Conservation (phyloP, 2,888 invertebrate genomes). For the Saturnia japonica region DNA sequence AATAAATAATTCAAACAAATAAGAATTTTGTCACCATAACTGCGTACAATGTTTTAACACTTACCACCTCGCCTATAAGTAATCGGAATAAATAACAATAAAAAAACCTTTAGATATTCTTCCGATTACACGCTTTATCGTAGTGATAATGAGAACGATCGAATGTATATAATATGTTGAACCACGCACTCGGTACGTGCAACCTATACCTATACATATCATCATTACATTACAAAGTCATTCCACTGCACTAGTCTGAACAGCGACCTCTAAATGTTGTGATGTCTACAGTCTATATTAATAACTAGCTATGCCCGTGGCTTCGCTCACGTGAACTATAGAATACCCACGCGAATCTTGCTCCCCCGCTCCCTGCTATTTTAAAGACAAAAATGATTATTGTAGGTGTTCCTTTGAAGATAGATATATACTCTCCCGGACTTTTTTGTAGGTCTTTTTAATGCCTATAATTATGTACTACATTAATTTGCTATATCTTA, state of each 20-base stretch:
- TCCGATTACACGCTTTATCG: constrained; percentile 34
- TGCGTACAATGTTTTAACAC: constrained; percentile 9
- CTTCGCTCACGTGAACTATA: too few species aligned
- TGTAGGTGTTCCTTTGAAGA: too few species aligned
- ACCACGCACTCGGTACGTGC: constrained; percentile 15
- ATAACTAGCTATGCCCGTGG: too few species aligned
- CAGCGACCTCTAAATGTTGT: too few species aligned
- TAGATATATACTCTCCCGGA: too few species aligned
- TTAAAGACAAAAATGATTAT: too few species aligned
- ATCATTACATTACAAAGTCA: not conserved
- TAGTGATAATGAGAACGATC: constrained; percentile 36
- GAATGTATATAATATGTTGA: constrained; percentile 3
- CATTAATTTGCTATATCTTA: too few species aligned
- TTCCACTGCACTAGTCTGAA: not conserved
- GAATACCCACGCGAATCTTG: too few species aligned
- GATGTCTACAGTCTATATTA: too few species aligned
- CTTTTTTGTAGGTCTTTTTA: too few species aligned
- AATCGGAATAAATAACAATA: constrained; percentile 17
- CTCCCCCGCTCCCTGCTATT: too few species aligned
- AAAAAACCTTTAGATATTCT: constrained; percentile 22
- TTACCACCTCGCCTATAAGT: constrained; percentile 7
- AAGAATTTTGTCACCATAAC: not conserved
- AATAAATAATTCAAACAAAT: not conserved
- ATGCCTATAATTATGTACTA: too few species aligned
- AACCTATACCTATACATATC: not conserved